Percentiles rank a stretch among this genome's conserved stretches.
Evolutionary conservation across 2,113 vertebrate genomes (phyloP).

Genomic region (Trinectes maculatus): DNA sequence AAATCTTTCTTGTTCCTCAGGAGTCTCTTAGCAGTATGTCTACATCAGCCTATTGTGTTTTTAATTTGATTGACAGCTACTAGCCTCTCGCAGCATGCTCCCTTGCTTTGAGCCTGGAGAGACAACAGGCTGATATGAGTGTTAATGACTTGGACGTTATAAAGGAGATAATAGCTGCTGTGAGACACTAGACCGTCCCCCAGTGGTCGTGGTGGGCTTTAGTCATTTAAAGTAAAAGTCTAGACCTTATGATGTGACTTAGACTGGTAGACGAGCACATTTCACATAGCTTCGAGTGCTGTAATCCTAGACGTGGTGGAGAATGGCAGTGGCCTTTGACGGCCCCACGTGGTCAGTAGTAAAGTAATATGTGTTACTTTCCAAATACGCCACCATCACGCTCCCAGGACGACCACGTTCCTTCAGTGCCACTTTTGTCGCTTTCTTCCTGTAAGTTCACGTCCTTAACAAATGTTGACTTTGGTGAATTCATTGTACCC

Average conservation of each 20-base stretch:
- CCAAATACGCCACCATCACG: neutral
- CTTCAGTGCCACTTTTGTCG: neutral
- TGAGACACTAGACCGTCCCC: constrained; percentile 16
- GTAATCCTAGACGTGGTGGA: constrained; percentile 38
- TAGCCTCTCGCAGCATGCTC: constrained; percentile 42
- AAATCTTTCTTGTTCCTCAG: constrained; percentile 11
- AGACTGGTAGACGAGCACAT: neutral
- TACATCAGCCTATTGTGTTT: constrained; percentile 46
- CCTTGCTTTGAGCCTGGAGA: constrained; percentile 24
- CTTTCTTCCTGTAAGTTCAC: constrained; percentile 14
- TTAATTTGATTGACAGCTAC: constrained; percentile 66
- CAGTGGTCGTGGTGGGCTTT: constrained; percentile 9
- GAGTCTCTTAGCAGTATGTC: constrained; percentile 39
- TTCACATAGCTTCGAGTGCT: constrained; percentile 9
- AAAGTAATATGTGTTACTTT: constrained; percentile 47
- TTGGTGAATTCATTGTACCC: constrained; percentile 9
- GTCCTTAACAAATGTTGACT: constrained; percentile 19
- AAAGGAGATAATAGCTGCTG: constrained; percentile 46
- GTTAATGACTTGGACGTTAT: constrained; percentile 34
- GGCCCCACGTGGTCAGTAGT: constrained; percentile 29
- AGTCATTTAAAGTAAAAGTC: constrained; percentile 39
- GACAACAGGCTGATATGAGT: constrained; percentile 48
- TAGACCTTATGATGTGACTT: constrained; percentile 22
- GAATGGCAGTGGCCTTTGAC: neutral
- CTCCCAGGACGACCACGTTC: neutral